Conservation (phyloP, 2,113 vertebrate genomes). For the Acrocephalus arundinaceus region DNA sequence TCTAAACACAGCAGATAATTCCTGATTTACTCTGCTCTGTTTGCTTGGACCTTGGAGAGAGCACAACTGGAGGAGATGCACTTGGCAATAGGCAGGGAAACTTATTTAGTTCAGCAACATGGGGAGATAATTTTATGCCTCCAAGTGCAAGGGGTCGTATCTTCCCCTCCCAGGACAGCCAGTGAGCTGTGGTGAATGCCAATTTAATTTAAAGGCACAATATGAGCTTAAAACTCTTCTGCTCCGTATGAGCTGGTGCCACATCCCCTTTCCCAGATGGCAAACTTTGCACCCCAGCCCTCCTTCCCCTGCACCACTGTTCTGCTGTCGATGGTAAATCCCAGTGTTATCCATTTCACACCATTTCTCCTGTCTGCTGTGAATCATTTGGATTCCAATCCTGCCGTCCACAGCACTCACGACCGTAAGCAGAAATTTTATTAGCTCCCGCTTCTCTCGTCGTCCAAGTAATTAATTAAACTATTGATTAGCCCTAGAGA, state of each 20-base stretch:
- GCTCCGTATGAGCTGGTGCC: background rate
- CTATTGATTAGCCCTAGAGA: constrained; percentile 17
- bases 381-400: background rate
- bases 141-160: background rate
- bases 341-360: background rate
- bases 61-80: background rate
- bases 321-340: background rate
- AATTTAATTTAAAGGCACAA: background rate
- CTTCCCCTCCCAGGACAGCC: background rate
- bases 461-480: background rate
- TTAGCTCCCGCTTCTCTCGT: background rate
- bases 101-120: accelerated
- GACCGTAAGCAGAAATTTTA: background rate
- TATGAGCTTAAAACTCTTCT: background rate
- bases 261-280: background rate
- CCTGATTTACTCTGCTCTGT: constrained; percentile 44
- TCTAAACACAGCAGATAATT: background rate
- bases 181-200: background rate
- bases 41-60: constrained; percentile 2
- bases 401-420: accelerated
- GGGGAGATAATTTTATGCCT: background rate
- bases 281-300: background rate
- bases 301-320: accelerated
- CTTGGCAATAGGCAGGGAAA: background rate
- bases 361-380: background rate